Base-by-base conservation (phyloP, 2,888 invertebrate genomes). In the Apodemia hepburni region DNA sequence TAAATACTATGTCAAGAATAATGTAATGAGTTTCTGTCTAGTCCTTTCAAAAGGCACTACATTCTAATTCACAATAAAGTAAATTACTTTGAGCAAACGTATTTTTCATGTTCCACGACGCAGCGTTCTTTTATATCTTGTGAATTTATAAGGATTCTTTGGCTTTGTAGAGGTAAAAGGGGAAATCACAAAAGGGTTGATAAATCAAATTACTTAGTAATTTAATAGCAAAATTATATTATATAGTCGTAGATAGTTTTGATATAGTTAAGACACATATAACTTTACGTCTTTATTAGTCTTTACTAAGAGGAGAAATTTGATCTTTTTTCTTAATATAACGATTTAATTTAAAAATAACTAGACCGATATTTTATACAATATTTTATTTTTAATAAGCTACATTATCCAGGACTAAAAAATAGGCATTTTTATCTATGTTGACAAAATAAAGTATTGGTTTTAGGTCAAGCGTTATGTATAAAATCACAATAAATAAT, bases 21-120 rank as follows among this genome's bases (percentile, higher is more conserved):
- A 54, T 27, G 54, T 54, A 54, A 54, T 54, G 54, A 54, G 27
- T 54, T 54, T 54, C 54, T 54, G 11, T 54, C 27, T 22, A 54
- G 54, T 27, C 51, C 15, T 54, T 54, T 22, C 54, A 54, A 51
- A 47, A n/a, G 47, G 47, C 47, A 57, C 57, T 57, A 57, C 57
- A 57, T 57, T 27, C 18, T 54, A 54, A 22, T 22, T 27, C 27
- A 57, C 57, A 29, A 57, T 57, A 57, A 57, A 57, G 57, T 57
- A 57, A 57, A 27, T 57, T 57, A 27, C 29, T 27, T 8, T 29
- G 15, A 27, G 29, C 27, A 27, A 57, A 8, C 29, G 27, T 51
- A 51, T 57, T 57, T 57, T 29, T 29, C 27, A 29, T 51, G 22
- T 22, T 51, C 22, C 22, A 11, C 51, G 18, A 51, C 9, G 18